These are phyloP conservation scores for Plodia interpunctella DNA, from an alignment of 1,140 invertebrate genomes.

Conservation along the genomic window DNA sequence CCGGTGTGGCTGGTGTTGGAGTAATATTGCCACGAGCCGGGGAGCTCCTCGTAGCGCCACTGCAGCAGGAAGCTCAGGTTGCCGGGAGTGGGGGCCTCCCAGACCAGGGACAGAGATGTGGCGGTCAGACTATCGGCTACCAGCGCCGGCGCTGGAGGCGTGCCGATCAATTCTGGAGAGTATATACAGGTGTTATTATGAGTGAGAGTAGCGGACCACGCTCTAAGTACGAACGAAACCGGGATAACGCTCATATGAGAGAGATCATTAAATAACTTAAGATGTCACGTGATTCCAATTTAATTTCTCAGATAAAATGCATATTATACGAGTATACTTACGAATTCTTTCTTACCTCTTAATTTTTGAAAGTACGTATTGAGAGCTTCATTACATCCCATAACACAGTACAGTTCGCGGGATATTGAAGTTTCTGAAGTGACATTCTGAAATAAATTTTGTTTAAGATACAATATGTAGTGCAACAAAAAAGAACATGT, in stretches of 20 bases:
- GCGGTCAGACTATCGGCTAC: conserved; percentile 85
- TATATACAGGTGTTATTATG: background rate
- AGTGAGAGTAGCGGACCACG: conserved; percentile 32
- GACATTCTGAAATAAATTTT: conserved; percentile 79
- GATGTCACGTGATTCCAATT: too few species aligned
- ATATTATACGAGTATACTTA: too few species aligned
- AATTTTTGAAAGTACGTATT: conserved; percentile 85
- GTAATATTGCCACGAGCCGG: conserved; percentile 85
- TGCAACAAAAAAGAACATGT: too few species aligned
- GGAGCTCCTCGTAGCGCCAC: conserved; percentile 84
- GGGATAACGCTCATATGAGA: too few species aligned
- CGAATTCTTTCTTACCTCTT: conserved; percentile 75
- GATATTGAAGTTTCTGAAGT: conserved; percentile 81
- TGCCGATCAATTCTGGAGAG: conserved; percentile 80
- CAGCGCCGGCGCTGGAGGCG: conserved; percentile 84
- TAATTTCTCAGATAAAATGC: too few species aligned
- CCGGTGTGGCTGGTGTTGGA: conserved; percentile 82
- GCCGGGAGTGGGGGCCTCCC: conserved; percentile 80
- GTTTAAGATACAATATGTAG: too few species aligned
- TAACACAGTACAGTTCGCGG: conserved; percentile 86
- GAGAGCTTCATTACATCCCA: conserved; percentile 87
- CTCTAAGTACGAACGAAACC: too few species aligned
- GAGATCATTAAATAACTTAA: too few species aligned
- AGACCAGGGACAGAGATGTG: conserved; percentile 87
- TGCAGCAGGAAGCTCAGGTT: conserved; percentile 86